A percentile compares a stretch with the other conserved stretches of the same genome.
Evolutionary conservation across 1,140 invertebrate genomes (phyloP).

Genomic region (Eueides isabella): DNA sequence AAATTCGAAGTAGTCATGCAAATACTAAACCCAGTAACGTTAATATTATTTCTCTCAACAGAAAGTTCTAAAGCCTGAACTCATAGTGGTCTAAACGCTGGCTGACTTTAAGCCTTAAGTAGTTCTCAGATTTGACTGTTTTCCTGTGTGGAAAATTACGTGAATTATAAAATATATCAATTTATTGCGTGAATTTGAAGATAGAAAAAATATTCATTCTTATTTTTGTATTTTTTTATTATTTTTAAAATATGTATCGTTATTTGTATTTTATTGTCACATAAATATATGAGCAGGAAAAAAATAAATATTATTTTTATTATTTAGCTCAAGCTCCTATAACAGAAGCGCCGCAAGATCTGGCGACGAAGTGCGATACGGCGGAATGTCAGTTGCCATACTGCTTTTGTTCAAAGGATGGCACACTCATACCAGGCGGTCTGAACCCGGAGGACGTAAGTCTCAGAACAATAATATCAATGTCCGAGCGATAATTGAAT

Average conservation of each 20-base stretch:
- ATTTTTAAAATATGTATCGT: too few relatives aligned
- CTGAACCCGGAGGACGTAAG: conserved; percentile 91
- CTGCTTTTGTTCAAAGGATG: conserved; percentile 96
- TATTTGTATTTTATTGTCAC: too few relatives aligned
- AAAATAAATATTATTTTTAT: too few relatives aligned
- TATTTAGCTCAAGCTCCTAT: conserved; percentile 87
- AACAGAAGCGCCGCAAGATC: conserved; percentile 90
- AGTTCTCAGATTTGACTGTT: conserved; percentile 36
- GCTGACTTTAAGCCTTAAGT: neutral
- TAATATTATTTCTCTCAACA: conserved; percentile 10
- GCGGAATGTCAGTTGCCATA: conserved; percentile 92
- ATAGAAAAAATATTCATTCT: too few relatives aligned
- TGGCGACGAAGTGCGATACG: conserved; percentile 90
- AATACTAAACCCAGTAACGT: neutral
- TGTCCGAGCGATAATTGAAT: conserved; percentile 33
- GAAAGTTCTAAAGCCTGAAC: conserved; percentile 5
- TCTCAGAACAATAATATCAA: conserved; percentile 33
- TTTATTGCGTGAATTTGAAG: neutral
- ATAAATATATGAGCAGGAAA: too few relatives aligned
- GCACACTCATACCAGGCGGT: conserved; percentile 92
- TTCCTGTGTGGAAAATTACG: conserved; percentile 13
- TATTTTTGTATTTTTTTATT: too few relatives aligned
- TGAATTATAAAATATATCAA: neutral
- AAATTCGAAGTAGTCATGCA: neutral
- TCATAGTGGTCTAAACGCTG: conserved; percentile 9